These are phyloP conservation scores for Rhaphigaster nebulosa DNA, from an alignment of 2,888 invertebrate species.

Conservation along the genomic window DNA sequence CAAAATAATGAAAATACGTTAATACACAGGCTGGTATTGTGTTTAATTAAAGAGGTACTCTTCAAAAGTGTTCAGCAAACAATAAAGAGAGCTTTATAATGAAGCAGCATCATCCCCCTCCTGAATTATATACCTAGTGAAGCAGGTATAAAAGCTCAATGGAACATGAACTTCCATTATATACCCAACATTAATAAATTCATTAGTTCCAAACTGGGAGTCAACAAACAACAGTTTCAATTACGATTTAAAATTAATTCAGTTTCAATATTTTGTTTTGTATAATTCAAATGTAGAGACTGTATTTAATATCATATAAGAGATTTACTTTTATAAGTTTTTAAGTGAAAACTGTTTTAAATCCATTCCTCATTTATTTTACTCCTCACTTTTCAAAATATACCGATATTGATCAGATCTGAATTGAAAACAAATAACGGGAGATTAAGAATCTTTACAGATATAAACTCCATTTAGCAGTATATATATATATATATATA, in stretches of 20 bases:
- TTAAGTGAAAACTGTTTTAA: too few relatives aligned
- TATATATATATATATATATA: too few relatives aligned
- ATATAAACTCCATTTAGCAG: too few relatives aligned
- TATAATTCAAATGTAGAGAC: background rate
- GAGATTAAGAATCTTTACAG: too few relatives aligned
- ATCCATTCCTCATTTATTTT: too few relatives aligned
- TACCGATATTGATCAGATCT: too few relatives aligned
- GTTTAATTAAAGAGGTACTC: constrained; percentile 18
- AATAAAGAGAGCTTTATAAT: background rate
- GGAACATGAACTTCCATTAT: background rate
- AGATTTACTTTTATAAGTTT: too few relatives aligned
- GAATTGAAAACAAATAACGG: too few relatives aligned
- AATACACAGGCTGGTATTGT: constrained; percentile 20
- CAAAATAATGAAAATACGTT: background rate
- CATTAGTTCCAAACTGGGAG: background rate
- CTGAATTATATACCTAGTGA: background rate
- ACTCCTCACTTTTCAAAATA: too few relatives aligned
- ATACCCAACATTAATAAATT: background rate
- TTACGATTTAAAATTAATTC: background rate
- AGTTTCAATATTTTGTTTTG: background rate
- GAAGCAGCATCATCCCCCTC: background rate
- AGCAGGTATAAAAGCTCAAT: background rate
- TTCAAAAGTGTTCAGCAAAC: background rate
- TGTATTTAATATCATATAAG: background rate
- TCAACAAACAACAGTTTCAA: background rate